These are phyloP conservation scores for Drosophila mercatorum DNA, from an alignment of 2,888 invertebrate genomes.

Conservation along the genomic window DNA sequence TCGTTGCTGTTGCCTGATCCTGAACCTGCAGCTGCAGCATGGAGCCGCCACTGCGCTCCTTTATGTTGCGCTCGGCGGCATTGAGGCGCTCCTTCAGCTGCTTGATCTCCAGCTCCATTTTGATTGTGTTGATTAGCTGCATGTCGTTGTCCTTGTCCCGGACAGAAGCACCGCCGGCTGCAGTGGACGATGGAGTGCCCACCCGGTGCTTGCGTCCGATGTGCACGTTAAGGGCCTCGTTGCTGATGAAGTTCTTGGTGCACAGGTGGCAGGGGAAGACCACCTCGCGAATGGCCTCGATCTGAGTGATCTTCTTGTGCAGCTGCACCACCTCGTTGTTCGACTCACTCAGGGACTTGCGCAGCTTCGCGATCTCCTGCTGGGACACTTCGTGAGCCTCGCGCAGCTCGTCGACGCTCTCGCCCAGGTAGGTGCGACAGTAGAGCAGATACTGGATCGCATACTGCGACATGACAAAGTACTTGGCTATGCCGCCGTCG, in stretches of 20 bases:
- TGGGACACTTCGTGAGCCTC: constrained; percentile 73
- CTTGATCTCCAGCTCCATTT: constrained; percentile 88
- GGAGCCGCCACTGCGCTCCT: constrained; percentile 57
- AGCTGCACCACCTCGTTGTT: constrained; percentile 81
- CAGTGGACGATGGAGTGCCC: constrained; percentile 50
- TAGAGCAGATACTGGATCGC: constrained; percentile 83
- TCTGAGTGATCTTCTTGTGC: constrained; percentile 82
- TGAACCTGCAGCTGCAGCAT: constrained; percentile 16
- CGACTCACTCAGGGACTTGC: constrained; percentile 71
- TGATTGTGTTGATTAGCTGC: constrained; percentile 87
- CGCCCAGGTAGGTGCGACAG: constrained; percentile 83
- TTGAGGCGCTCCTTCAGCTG: constrained; percentile 88
- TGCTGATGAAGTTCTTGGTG: constrained; percentile 84
- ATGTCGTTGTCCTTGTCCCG: constrained; percentile 80
- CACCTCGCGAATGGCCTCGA: constrained; percentile 82
- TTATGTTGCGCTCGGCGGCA: constrained; percentile 86
- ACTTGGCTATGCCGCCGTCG: constrained; percentile 84
- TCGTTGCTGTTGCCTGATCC: constrained; percentile 42
- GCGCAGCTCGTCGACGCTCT: constrained; percentile 76
- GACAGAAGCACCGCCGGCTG: constrained; percentile 9
- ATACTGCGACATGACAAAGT: constrained; percentile 83
- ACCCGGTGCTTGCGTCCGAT: constrained; percentile 79
- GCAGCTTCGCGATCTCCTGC: constrained; percentile 75
- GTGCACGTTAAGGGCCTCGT: constrained; percentile 83
- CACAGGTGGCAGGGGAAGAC: constrained; percentile 84